Base-by-base conservation (phyloP, 1,140 invertebrate genomes). In the Hylyphantes graminicola region DNA sequence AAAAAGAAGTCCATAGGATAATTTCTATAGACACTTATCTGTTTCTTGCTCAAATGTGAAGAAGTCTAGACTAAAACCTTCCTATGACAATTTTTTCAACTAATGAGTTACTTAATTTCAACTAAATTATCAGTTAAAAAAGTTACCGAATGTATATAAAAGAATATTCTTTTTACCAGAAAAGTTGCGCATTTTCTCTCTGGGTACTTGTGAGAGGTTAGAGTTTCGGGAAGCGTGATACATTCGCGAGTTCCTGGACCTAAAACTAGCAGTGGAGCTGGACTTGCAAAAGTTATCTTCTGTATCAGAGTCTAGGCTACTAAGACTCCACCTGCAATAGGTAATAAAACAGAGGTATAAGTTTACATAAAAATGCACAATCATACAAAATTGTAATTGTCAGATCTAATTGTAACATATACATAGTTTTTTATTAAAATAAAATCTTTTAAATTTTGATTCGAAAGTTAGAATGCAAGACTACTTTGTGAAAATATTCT, bases 251-350 rank as follows among this genome's bases (percentile, higher is more conserved):
- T 55, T 65, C 63, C 67, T 82, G 19, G 72, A 82, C 35, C 80
- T 63, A 65, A 82, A 82, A 65, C 80, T 82, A 35, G 70, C 53
- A 67, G 70, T 74, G 19, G 72, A 19, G 61, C 59, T 84, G 67
- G 82, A 77, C n/a, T 84, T 77, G 21, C 73, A 68, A 19, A 84
- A 84, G 7, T 73, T 93, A 75, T 84, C 82, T 87, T 94, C 93
- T 61, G 92, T 92, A 87, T 94, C 93, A 10, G 93, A 94, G 88
- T 94, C 93, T 91, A 94, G 92, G 86, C 93, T 94, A 87, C 93
- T 94, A 55, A 94, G 89, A 86, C 94, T 94, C 87, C 93, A 91
- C 88, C 93, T 93, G 89, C 86, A 75, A 87, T 64, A 73, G 12
- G 35, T 80, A 76, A 59, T n/a, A 63, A 82, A 76, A 64, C 21